Percentiles rank a stretch among this genome's conserved stretches.
phyloP scores from a whole-genome alignment of 1,140 invertebrate species.

The Drosophila pectinifera region DNA sequence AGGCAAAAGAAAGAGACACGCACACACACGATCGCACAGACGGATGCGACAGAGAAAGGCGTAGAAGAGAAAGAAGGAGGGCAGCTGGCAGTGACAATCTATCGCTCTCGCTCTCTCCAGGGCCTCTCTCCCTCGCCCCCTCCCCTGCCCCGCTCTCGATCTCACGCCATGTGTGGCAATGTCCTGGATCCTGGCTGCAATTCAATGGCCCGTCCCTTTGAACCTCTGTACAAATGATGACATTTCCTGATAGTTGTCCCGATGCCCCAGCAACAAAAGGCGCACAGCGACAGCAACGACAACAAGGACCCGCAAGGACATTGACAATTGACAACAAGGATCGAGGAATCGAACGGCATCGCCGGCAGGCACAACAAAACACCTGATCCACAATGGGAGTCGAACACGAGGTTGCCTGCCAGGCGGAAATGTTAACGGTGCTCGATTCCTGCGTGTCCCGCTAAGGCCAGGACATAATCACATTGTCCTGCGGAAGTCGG shows the following conservation, averaged over 20 bases:
- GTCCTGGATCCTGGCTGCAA: constrained; percentile 41
- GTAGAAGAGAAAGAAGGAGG: constrained; percentile 15
- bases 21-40: constrained; percentile 1
- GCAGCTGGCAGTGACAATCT: constrained; percentile 57
- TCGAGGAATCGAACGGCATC: constrained; percentile 1
- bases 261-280: constrained; percentile 57
- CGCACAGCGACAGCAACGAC: too few relatives aligned
- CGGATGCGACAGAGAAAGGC: constrained; percentile 3
- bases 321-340: constrained; percentile 10
- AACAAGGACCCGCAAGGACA: too few relatives aligned
- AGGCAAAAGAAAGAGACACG: constrained; percentile 20
- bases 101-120: constrained; percentile 14
- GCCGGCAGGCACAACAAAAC: constrained; percentile 35
- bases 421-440: constrained; percentile 76
- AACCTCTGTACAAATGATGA: constrained; percentile 71
- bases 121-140: background rate
- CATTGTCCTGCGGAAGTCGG: constrained; percentile 1
- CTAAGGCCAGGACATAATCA: background rate
- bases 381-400: constrained; percentile 55
- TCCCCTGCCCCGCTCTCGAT: background rate
- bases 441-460: constrained; percentile 3
- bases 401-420: constrained; percentile 15
- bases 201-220: constrained; percentile 41
- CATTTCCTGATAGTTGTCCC: constrained; percentile 81
- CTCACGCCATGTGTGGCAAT: constrained; percentile 72